These are phyloP conservation scores for Lophius americanus DNA, from an alignment of 2,797 vertebrate species.

Conservation along the genomic window DNA sequence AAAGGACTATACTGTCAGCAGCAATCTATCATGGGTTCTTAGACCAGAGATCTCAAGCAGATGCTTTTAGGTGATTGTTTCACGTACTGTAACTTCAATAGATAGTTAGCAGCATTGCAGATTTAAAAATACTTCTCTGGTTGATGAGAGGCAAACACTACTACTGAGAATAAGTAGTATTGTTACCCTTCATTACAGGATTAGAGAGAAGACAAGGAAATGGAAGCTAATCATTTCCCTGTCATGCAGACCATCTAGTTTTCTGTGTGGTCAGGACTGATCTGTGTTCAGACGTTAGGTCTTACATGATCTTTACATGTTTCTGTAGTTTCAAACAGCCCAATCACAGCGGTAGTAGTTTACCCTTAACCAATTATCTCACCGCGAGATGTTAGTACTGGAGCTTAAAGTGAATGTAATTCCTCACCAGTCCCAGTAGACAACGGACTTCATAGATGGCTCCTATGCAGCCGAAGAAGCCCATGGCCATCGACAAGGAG, in stretches of 20 bases:
- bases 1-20: constrained; percentile 54
- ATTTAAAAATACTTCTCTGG: no score
- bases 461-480: constrained; percentile 95
- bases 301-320: constrained; percentile 1
- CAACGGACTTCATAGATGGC: constrained; percentile 94
- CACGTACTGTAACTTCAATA: neutral
- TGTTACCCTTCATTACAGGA: neutral
- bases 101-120: no score
- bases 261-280: constrained; percentile 9
- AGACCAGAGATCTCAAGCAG: constrained; percentile 28
- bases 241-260: neutral
- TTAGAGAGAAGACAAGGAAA: neutral
- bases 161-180: neutral
- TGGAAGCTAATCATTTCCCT: neutral
- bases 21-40: constrained; percentile 52
- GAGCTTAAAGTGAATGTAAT: constrained; percentile 5
- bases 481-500: constrained; percentile 90
- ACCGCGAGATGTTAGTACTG: neutral
- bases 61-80: constrained; percentile 25
- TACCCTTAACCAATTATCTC: neutral
- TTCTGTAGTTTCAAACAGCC: neutral
- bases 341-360: neutral
- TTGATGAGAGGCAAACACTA: no score
- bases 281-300: neutral
- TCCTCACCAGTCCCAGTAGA: constrained; percentile 92